phyloP scores from a whole-genome alignment of 1,140 invertebrate species.

The Dreissena rostriformis region DNA sequence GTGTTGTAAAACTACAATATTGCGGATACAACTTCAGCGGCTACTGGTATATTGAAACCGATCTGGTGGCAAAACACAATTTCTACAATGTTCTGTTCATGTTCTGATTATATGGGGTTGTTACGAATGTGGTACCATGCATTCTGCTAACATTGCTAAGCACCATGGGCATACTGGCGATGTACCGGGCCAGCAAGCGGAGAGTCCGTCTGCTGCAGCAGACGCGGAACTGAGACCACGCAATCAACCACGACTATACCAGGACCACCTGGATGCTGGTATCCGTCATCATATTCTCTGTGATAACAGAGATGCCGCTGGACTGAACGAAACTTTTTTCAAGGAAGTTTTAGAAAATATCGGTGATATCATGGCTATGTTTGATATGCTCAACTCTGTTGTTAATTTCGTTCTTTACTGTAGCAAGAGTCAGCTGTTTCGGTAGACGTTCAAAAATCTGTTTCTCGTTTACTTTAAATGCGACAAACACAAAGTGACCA shows the following conservation, averaged over 20 bases:
- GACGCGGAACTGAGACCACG: conserved; percentile 33
- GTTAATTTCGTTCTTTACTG: conserved; percentile 98
- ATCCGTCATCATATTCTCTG: conserved; percentile 91
- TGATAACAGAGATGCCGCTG: conserved; percentile 92
- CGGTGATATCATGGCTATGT: conserved; percentile 94
- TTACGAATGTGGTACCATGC: conserved; percentile 92
- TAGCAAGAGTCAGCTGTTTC: conserved; percentile 95
- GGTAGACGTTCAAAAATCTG: conserved; percentile 90
- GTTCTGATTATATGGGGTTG: conserved; percentile 93
- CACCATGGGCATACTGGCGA: conserved; percentile 86
- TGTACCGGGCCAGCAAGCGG: conserved; percentile 81
- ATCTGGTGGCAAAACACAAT: conserved; percentile 55
- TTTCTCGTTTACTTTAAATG: conserved; percentile 80
- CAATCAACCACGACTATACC: conserved; percentile 75
- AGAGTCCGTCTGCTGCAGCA: conserved; percentile 70
- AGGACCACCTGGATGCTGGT: conserved; percentile 95
- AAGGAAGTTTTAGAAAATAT: conserved; percentile 83
- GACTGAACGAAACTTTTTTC: conserved; percentile 72
- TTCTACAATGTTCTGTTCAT: conserved; percentile 67
- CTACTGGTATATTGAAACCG: conserved; percentile 61
- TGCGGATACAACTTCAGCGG: conserved; percentile 36
- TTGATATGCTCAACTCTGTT: conserved; percentile 94
- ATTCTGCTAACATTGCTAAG: conserved; percentile 85
- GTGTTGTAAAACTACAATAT: conserved; percentile 53
- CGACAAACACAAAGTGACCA: too few relatives aligned